Percentiles rank a stretch among this genome's conserved stretches.
Evolutionary conservation across 2,113 vertebrate species (phyloP).

Genomic region (Poeciliopsis retropinna): DNA sequence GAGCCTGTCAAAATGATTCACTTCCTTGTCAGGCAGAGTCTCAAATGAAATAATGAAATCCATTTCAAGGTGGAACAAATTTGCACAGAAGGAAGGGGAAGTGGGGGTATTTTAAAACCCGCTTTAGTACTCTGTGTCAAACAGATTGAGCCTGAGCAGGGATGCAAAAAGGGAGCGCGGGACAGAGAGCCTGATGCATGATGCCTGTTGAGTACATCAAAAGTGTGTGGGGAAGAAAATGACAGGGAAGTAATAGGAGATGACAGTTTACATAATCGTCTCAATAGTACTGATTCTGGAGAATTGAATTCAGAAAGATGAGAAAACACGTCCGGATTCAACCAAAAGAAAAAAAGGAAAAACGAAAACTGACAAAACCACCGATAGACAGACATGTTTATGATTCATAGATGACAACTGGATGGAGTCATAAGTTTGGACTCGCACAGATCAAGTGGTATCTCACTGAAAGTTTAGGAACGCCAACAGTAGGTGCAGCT

Average conservation of each 20-base stretch:
- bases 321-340: conserved; percentile 18
- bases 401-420: conserved; percentile 8
- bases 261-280: conserved; percentile 58
- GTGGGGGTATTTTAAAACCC: conserved; percentile 77
- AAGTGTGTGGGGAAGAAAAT: conserved; percentile 49
- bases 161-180: conserved; percentile 53
- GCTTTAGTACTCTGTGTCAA: conserved; percentile 70
- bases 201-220: conserved; percentile 41
- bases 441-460: not conserved
- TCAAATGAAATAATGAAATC: conserved; percentile 85
- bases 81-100: conserved; percentile 70
- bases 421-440: not conserved
- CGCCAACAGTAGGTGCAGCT: conserved; percentile 9
- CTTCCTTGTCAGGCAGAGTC: conserved; percentile 78
- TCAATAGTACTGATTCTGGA: conserved; percentile 36
- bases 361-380: not conserved
- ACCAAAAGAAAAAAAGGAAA: conserved; percentile 11
- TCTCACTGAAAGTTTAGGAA: conserved; percentile 7
- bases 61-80: conserved; percentile 84
- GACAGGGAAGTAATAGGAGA: conserved; percentile 63
- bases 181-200: conserved; percentile 51
- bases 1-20: conserved; percentile 84
- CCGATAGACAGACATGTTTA: not conserved
- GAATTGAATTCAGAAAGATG: conserved; percentile 3
- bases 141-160: conserved; percentile 66